phyloP scores from a whole-genome alignment of 2,797 vertebrate species.

The Rhynchonycteris naso region DNA sequence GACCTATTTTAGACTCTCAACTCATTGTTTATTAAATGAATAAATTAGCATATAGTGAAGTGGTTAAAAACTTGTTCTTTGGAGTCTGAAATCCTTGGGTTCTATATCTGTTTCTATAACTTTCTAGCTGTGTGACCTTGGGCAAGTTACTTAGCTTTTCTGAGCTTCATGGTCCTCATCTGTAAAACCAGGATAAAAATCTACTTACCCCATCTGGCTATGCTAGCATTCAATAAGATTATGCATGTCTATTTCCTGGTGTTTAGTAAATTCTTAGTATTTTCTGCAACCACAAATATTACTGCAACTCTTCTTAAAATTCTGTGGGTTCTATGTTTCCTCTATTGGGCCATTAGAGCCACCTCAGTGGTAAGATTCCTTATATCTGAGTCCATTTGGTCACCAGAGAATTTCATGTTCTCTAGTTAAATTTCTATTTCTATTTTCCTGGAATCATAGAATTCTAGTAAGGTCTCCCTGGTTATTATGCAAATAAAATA shows the following conservation, averaged over 20 bases:
- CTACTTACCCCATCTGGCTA: not conserved
- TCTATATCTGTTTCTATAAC: not conserved
- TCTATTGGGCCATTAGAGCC: not conserved
- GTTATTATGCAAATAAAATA: constrained; percentile 26
- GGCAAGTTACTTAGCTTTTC: not conserved
- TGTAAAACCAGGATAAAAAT: constrained; percentile 47
- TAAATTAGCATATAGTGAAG: not conserved
- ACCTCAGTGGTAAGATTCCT: not conserved
- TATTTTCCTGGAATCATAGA: constrained; percentile 37
- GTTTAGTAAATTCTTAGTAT: constrained; percentile 37
- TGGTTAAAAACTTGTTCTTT: not conserved
- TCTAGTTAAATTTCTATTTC: constrained; percentile 38
- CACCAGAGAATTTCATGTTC: constrained; percentile 25
- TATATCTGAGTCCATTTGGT: constrained; percentile 16
- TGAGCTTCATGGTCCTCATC: not conserved
- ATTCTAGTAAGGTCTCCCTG: not conserved
- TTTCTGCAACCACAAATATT: not conserved
- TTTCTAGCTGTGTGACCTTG: not conserved
- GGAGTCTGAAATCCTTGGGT: not conserved
- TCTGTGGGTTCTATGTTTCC: not conserved
- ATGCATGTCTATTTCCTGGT: not conserved
- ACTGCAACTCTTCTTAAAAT: not conserved
- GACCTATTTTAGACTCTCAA: not conserved
- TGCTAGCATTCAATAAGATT: not conserved
- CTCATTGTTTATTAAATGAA: not conserved